phyloP scores from a whole-genome alignment of 2,797 vertebrate species.

The Podarcis lilfordi region DNA sequence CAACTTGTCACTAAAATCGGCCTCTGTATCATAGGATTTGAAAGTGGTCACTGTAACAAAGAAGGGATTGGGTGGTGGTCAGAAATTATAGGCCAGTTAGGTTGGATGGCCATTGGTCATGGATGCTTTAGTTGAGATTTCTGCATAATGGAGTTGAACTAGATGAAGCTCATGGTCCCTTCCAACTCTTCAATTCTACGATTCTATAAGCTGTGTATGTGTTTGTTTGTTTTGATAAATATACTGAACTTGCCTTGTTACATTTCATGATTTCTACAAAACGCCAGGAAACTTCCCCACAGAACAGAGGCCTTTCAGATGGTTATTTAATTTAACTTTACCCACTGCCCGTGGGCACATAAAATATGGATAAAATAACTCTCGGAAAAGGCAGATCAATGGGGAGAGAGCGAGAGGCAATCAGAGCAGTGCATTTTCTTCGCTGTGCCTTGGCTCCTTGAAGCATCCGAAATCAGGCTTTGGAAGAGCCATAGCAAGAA shows the following conservation, averaged over 20 bases:
- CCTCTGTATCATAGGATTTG: background rate
- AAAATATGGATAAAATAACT: slow-evolving; percentile 83
- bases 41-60: background rate
- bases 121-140: no score
- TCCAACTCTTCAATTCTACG: no score
- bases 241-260: slow-evolving; percentile 9
- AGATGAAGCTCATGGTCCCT: no score
- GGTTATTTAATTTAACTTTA: slow-evolving; percentile 73
- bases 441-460: slow-evolving; percentile 32
- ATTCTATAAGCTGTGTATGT: background rate
- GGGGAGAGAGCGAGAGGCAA: slow-evolving; percentile 70
- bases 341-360: slow-evolving; percentile 75
- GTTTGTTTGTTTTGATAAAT: background rate
- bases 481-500: background rate
- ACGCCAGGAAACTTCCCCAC: slow-evolving; percentile 25
- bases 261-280: slow-evolving; percentile 27
- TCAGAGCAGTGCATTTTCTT: slow-evolving; percentile 77
- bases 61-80: no score
- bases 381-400: slow-evolving; percentile 74
- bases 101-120: no score
- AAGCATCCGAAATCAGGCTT: slow-evolving; percentile 19
- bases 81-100: no score
- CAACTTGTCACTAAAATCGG: background rate
- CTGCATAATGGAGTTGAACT: no score
- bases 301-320: slow-evolving; percentile 45